These are phyloP conservation scores for Xiphophorus couchianus DNA, from an alignment of 2,113 vertebrate species.

Conservation along the genomic window DNA sequence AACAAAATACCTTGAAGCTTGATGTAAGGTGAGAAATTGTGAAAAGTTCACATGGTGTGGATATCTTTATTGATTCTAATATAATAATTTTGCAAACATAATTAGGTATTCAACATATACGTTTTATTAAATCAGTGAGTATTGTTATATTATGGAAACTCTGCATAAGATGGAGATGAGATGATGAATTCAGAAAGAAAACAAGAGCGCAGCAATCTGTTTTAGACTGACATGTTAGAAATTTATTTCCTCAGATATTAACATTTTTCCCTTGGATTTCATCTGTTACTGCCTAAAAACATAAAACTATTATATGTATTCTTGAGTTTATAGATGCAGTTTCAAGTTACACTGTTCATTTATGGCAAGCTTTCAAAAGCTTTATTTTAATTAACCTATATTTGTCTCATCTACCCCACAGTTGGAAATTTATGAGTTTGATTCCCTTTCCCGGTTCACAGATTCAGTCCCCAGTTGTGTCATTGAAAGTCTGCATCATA, in stretches of 20 bases:
- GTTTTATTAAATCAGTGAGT: not conserved
- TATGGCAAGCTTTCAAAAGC: no score
- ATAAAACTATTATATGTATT: no score
- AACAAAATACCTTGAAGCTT: not conserved
- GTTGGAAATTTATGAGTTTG: constrained; percentile 52
- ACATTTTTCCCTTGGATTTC: not conserved
- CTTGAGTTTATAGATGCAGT: not conserved
- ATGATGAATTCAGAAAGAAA: not conserved
- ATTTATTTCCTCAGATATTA: not conserved
- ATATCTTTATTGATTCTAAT: not conserved
- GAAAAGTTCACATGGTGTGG: not conserved
- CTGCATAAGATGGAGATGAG: not conserved
- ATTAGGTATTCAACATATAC: not conserved
- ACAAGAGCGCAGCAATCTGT: not conserved
- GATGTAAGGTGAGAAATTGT: not conserved
- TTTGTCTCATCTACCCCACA: not conserved
- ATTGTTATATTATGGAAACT: not conserved
- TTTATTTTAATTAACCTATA: no score
- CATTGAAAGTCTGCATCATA: constrained; percentile 39
- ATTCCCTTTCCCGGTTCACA: constrained; percentile 38
- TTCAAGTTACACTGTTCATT: not conserved
- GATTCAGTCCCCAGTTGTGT: constrained; percentile 35
- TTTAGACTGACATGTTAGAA: not conserved
- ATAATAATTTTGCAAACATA: not conserved
- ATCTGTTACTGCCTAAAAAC: not conserved